Evolutionary conservation across 2,113 vertebrate genomes (phyloP), one percentile per base, ranked within the genome.

Genomic region (Strigops habroptila): DNA sequence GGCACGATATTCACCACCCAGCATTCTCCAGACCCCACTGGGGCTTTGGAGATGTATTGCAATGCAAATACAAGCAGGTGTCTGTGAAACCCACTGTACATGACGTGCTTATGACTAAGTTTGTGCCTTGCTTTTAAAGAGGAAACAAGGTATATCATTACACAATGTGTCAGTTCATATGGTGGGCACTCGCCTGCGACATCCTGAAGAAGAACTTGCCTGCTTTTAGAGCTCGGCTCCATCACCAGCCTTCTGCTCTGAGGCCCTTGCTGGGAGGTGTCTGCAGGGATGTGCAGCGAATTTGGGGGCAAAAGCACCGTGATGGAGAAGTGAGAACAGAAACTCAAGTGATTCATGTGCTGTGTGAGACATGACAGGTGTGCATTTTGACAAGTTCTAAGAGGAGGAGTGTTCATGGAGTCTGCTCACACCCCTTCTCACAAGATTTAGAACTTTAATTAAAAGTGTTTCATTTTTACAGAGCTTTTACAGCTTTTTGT

Each of bases 251-350:
- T 13, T 3, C 64, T 76, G 73, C 60, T 87, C 18, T 7, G 37
- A 65, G 83, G 35, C 39, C 21, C 18, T 55, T 39, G 48, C 1
- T 83, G 53, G 44, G 49, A 92, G 41, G 44, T 2, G 12, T 77
- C 44, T 70, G 80, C 31, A 22, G 4, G 37, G 21, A 41, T 6
- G 3, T 33, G 65, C n/a, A 30, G 59, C 5, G 7, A 44, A 37
- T 67, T 2, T 33, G 6, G 28, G 59, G 6, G 14, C 16, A 31
- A 53, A 83, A 46, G 15, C 46, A 37, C 28, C 3, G 0, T 5
- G 18, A 25, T 27, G 46, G n/a, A 65, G n/a, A 41, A 74, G 31
- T n/a, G 64, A 74, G 78, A 87, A 10, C 44, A 15, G 73, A 31
- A 69, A n/a, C 25, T 69, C 7, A 33, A 35, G 24, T 24, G 25